Evolutionary conservation across 1,140 invertebrate genomes (phyloP), one percentile per base, ranked within the genome.

Genomic region (Brachystomella parvula): DNA sequence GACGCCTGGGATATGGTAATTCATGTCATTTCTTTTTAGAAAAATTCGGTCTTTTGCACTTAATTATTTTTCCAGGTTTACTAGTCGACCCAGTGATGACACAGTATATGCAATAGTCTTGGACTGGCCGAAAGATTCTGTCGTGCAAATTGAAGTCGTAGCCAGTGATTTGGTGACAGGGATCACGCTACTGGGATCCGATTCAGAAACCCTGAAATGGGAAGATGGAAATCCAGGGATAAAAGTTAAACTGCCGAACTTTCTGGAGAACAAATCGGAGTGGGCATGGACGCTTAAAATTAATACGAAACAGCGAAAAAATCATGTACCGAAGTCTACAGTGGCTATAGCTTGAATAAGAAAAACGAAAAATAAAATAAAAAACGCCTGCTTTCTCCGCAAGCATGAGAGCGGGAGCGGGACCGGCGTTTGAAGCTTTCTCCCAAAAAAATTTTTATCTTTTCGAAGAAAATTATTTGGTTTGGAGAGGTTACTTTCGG

Each of bases 41-140:
- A 30, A 3, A 26, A 26, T 32, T 3, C 24, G 9, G 6, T 59
- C 3, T 30, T 59, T 12, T 9, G 26, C 6, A 59, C 17, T 3
- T 17, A 32, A n/a, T 35, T 67, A 1, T 64, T 66, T 67, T 58
- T 66, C 6, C 63, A 78, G 76, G 75, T 92, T 89, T 72, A 90
- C 89, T 0, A 79, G 80, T 44, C 81, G 76, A 15, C 75, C 68
- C 65, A 72, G 72, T 24, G 63, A 76, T n/a, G 73, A 70, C 26
- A 76, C 74, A 3, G 77, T 88, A 1, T 90, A 87, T 76, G 87
- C 84, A 1, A 83, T 83, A 47, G 75, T 85, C 44, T 75, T 89
- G 19, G 74, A 80, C 6, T 90, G 88, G 88, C 88, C 89, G 12
- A 68, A 75, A 28, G 73, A 82, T 68, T 79, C 82, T 64, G 68